Evolutionary conservation across 2,113 vertebrate genomes (phyloP).

Genomic region (Erinaceus europaeus): DNA sequence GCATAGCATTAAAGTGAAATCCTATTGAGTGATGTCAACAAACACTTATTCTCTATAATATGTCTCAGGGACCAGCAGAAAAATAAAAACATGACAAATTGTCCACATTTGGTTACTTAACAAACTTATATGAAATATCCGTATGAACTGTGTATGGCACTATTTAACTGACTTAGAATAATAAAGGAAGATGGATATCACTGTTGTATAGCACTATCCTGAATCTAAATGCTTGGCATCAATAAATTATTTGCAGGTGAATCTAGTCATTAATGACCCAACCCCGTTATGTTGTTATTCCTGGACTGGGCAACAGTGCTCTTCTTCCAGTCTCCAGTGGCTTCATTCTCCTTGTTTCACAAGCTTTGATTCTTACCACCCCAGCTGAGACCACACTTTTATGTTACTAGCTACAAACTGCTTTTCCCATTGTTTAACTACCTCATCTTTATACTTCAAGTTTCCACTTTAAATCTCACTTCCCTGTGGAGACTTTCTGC

Average conservation of each 20-base stretch:
- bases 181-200: neutral
- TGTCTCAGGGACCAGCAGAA: neutral
- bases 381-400: neutral
- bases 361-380: neutral
- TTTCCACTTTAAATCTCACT: neutral
- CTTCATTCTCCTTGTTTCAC: neutral
- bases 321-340: neutral
- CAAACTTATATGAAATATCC: neutral
- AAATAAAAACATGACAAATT: conserved; percentile 4
- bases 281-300: neutral
- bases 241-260: neutral
- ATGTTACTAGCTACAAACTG: neutral
- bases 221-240: neutral
- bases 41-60: neutral
- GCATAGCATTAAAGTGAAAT: neutral
- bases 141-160: neutral
- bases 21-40: neutral
- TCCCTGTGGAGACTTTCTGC: neutral
- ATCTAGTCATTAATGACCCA: neutral
- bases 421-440: neutral
- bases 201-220: neutral
- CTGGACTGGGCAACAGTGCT: neutral
- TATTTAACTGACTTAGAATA: neutral
- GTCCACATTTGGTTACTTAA: too few relatives aligned
- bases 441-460: neutral